Percentiles rank a stretch among this genome's conserved stretches.
Conservation (phyloP, 2,797 vertebrate genomes). For the Xenentodon cancila region DNA sequence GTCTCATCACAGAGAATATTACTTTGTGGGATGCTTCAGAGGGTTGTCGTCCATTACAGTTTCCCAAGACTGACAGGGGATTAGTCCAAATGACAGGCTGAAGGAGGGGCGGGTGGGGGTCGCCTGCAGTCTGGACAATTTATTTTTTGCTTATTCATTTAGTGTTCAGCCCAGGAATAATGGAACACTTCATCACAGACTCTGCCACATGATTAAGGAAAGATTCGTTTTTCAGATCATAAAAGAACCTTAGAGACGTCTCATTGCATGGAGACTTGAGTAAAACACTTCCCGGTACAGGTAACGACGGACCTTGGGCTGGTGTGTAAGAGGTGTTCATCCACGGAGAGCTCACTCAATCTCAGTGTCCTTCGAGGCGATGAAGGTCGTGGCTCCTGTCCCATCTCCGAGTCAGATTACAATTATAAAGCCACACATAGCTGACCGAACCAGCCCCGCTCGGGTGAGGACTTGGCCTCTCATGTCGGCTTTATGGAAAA, state of each 20-base stretch:
- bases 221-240: conserved; percentile 42
- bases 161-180: conserved; percentile 36
- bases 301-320: conserved; percentile 1
- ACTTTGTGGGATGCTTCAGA: conserved; percentile 59
- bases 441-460: too few relatives aligned
- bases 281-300: conserved; percentile 43
- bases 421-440: conserved; percentile 39
- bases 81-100: conserved; percentile 61
- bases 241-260: conserved; percentile 6
- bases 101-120: conserved; percentile 28
- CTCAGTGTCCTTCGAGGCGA: conserved; percentile 37
- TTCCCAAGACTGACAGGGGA: conserved; percentile 58
- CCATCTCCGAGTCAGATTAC: conserved; percentile 31
- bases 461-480: too few relatives aligned
- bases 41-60: conserved; percentile 65
- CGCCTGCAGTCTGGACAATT: conserved; percentile 52
- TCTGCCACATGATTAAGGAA: conserved; percentile 35
- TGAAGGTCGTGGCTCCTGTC: conserved; percentile 51
- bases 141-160: conserved; percentile 54
- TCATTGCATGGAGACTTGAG: conserved; percentile 9
- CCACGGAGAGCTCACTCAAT: conserved; percentile 27
- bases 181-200: conserved; percentile 43
- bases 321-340: conserved; percentile 42
- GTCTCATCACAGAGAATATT: conserved; percentile 59
- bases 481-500: too few relatives aligned